Evolutionary conservation across 2,113 vertebrate genomes (phyloP).

Genomic region (Sorex araneus): DNA sequence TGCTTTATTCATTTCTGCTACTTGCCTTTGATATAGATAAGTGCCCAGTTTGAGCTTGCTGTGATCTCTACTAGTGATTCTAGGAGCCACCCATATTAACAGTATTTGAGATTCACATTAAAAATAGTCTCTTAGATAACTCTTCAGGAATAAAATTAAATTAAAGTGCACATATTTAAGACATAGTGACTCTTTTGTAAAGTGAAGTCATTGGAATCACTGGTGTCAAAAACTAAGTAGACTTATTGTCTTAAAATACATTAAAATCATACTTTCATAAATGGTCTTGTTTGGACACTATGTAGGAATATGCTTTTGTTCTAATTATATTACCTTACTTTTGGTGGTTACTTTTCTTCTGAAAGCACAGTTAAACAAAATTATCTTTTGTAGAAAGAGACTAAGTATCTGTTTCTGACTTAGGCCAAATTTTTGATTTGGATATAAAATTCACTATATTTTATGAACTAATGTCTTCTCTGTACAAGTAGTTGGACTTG

Average conservation of each 20-base stretch:
- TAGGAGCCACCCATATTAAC: not conserved
- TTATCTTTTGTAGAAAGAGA: conserved; percentile 62
- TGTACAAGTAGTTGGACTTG: conserved; percentile 75
- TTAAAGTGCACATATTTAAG: not conserved
- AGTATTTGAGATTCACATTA: conserved; percentile 12
- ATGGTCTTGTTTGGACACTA: not conserved
- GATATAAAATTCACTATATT: conserved; percentile 80
- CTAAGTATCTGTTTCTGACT: conserved; percentile 72
- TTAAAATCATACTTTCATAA: conserved; percentile 41
- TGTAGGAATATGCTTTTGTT: conserved; percentile 43
- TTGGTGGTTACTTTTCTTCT: conserved; percentile 1
- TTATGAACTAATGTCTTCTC: conserved; percentile 84
- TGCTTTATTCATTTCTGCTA: not conserved
- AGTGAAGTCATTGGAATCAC: conserved; percentile 12
- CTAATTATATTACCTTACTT: conserved; percentile 58
- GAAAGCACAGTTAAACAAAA: conserved; percentile 57
- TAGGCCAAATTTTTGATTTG: conserved; percentile 82
- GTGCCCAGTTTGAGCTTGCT: not conserved
- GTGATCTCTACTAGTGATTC: conserved; percentile 16
- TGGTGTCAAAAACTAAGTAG: conserved; percentile 4
- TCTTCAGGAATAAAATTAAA: not conserved
- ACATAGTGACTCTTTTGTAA: not conserved
- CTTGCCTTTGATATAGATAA: not conserved
- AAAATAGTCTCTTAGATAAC: not conserved
- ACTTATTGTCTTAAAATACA: conserved; percentile 43